Conservation (phyloP, 2,113 vertebrate species). For the Nothoprocta perdicaria region DNA sequence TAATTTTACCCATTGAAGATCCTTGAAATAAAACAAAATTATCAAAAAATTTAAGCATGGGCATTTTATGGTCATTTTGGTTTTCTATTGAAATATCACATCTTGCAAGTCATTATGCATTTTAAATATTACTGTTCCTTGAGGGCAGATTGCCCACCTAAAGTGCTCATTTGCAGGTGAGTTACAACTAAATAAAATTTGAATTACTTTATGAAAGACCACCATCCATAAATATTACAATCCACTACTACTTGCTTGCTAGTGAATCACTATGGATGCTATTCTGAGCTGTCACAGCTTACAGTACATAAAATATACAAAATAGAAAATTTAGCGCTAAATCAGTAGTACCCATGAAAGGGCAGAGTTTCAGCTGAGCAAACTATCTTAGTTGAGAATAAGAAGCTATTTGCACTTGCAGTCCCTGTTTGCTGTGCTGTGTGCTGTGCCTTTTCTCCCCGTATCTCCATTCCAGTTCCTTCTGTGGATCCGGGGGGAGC, state of each 20-base stretch:
- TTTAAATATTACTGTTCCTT: slow-evolving; percentile 38
- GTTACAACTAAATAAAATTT: slow-evolving; percentile 39
- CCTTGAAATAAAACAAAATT: slow-evolving; percentile 35
- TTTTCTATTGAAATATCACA: slow-evolving; percentile 47
- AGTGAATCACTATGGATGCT: neutral
- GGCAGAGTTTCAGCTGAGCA: neutral
- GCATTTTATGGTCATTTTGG: slow-evolving; percentile 29
- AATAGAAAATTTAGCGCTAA: neutral
- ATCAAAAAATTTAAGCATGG: neutral
- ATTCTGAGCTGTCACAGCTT: neutral
- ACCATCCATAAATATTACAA: slow-evolving; percentile 27
- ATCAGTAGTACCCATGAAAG: neutral
- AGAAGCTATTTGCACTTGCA: neutral
- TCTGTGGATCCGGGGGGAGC: neutral
- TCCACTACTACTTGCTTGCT: neutral
- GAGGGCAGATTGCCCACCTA: slow-evolving; percentile 31
- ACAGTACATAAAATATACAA: neutral
- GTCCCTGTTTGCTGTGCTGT: neutral
- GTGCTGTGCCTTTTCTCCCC: neutral
- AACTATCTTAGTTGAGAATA: neutral
- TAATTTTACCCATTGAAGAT: slow-evolving; percentile 31
- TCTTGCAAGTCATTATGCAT: slow-evolving; percentile 14
- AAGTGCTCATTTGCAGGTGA: slow-evolving; percentile 34
- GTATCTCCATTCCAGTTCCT: neutral
- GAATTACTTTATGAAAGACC: slow-evolving; percentile 14